Base-by-base conservation (phyloP, 2,113 vertebrate species). In the Hippotragus niger region DNA sequence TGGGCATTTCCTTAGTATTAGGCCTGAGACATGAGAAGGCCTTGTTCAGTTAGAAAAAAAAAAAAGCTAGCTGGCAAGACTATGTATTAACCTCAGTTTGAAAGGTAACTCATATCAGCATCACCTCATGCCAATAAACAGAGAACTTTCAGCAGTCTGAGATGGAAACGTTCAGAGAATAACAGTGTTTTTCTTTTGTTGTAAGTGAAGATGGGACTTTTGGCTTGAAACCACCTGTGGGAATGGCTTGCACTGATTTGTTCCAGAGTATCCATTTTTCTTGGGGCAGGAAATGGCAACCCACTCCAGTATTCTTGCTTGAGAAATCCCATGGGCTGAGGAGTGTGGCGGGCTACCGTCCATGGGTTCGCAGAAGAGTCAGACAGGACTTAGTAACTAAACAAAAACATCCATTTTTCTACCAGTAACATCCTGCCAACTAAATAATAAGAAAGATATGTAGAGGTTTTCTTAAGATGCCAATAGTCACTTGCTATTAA, bases 401-500 rank as follows among this genome's bases (percentile, higher is more conserved):
- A 76, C 40, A 43, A 43, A 43, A 13, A 53, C 88, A 89, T 83
- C 50, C 91, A 85, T 96, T 84, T 45, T 93, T 97, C 97, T 94
- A 87, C 71, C 78, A 91, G 83, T 82, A 97, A 93, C 27, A 16
- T 60, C 25, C 0, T 11, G 74, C 62, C 43, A 91, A 91, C 29
- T 27, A 92, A 91, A 71, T 76, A 62, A 88, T 90, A 90, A 78
- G 60, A 62, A 93, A 95, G 93, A 50, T 84, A 64, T 36, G 31
- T 67, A 89, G 87, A 94, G 80, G 31, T 13, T 1, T 95, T 83
- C 88, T 93, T 85, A 97, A 90, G 94, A 88, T 97, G 96, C 8
- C 33, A 78, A 21, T 31, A 71, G 60, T 62, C 76, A 88, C 89
- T 98, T 96, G 96, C 33, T 91, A 64, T 60, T 89, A 91, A 96